Conservation (phyloP, 2,797 vertebrate genomes). For the Phalanger gymnotis region DNA sequence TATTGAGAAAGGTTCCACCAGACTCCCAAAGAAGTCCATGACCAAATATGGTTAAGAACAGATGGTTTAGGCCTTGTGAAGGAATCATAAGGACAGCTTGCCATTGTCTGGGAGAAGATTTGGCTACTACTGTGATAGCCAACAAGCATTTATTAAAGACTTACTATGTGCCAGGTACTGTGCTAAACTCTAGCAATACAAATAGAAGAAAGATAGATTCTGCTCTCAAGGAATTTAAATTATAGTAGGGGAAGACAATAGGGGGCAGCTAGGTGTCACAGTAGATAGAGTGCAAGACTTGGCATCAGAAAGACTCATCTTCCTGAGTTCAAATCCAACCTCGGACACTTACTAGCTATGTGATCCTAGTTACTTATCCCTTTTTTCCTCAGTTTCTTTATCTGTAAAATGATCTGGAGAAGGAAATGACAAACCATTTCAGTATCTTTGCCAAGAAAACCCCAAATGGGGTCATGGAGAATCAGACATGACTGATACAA, state of each 20-base stretch:
- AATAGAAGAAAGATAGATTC: background rate
- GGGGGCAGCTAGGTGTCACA: background rate
- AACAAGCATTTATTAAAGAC: background rate
- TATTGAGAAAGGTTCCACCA: background rate
- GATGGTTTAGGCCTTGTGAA: background rate
- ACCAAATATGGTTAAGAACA: background rate
- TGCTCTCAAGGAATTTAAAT: background rate
- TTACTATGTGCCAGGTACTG: background rate
- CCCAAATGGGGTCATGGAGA: background rate
- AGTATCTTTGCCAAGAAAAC: background rate
- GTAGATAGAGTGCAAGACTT: background rate
- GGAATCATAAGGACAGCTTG: background rate
- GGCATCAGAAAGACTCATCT: background rate
- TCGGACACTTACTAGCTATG: background rate
- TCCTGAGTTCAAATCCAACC: no score
- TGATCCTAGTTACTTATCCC: background rate
- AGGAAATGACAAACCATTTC: background rate
- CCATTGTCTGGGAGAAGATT: background rate
- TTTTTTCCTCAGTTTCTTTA: background rate
- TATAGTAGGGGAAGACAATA: background rate
- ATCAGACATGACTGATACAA: background rate
- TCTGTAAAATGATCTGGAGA: background rate
- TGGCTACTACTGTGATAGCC: background rate
- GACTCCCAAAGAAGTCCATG: background rate
- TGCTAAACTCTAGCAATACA: background rate